Base-by-base conservation (phyloP, 2,797 vertebrate genomes). In the Cynopterus sphinx region DNA sequence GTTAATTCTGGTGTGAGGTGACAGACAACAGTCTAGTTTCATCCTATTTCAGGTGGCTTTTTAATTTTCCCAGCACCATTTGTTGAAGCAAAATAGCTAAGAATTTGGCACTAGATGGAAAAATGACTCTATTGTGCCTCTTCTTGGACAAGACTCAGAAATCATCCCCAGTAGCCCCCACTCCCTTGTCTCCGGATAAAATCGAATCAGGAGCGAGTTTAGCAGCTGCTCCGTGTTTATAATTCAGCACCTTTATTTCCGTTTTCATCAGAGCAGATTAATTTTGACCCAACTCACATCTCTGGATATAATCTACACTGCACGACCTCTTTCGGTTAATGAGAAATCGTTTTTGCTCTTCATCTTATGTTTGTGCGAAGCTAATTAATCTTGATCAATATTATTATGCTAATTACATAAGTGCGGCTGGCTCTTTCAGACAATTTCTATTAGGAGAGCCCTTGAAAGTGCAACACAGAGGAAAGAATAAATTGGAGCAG, bases 351-450 rank as follows among this genome's bases (percentile, higher is more conserved):
- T 92, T 5, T 17, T 88, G 97, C 94, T 77, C 70, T 73, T 97
- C 89, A 74, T 78, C 79, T 96, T 36, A 53, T 21, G 2, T 96
- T 57, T 91, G 16, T 49, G 53, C 83, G 53, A 87, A 96, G 73
- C 57, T 92, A 90, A 96, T 95, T 96, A 78, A 67, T 97, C 55
- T 77, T 57, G 61, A 97, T 53, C 97, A 96, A 71, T 55, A 84
- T 85, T 88, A 46, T 96, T 94, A 90, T 89, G 87, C 93, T 96
- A 95, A 97, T 97, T 96, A 84, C 41, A 16, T 91, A 96, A 97
- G 71, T 51, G 31, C 85, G 31, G 22, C 83, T 91, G 65, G 91
- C 61, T 95, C 53, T 92, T 57, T 85, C 82, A 78, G 68, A 41
- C 61, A 90, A 12, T 39, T 95, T 92, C 97, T 96, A 79, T 93